phyloP scores from a whole-genome alignment of 2,888 invertebrate genomes.

The Cancer borealis region DNA sequence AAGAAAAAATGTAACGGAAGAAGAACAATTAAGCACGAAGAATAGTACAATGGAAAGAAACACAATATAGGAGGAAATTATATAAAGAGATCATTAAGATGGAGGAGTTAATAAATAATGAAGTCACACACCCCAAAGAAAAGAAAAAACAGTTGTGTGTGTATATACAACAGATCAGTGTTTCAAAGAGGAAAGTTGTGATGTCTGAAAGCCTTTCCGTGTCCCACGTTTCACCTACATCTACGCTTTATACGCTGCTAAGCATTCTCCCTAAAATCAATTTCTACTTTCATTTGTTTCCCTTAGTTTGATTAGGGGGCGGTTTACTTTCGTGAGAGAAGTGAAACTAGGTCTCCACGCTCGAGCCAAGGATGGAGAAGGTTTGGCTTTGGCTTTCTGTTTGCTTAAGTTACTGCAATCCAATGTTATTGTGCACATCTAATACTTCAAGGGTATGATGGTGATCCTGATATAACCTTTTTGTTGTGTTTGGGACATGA shows the following conservation, averaged over 20 bases:
- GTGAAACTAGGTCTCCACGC: neutral
- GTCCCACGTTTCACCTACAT: neutral
- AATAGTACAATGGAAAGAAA: neutral
- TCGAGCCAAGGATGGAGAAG: neutral
- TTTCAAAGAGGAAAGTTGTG: neutral
- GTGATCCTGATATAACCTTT: neutral
- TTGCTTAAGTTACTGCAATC: neutral
- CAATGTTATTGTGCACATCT: neutral
- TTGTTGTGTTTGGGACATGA: neutral
- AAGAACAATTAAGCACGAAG: neutral
- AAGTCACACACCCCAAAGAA: no score
- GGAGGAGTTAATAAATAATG: no score
- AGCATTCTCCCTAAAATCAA: neutral
- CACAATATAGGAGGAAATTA: neutral
- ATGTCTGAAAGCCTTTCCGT: neutral
- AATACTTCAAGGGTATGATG: neutral
- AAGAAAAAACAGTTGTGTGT: neutral
- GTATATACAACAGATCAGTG: neutral
- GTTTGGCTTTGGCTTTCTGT: neutral
- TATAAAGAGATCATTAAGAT: no score
- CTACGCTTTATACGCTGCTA: neutral
- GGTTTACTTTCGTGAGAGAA: neutral
- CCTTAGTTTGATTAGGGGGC: neutral
- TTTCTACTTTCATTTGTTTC: neutral
- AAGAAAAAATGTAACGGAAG: neutral